phyloP scores from a whole-genome alignment of 1,140 invertebrate species.

The Zaprionus ghesquierei region DNA sequence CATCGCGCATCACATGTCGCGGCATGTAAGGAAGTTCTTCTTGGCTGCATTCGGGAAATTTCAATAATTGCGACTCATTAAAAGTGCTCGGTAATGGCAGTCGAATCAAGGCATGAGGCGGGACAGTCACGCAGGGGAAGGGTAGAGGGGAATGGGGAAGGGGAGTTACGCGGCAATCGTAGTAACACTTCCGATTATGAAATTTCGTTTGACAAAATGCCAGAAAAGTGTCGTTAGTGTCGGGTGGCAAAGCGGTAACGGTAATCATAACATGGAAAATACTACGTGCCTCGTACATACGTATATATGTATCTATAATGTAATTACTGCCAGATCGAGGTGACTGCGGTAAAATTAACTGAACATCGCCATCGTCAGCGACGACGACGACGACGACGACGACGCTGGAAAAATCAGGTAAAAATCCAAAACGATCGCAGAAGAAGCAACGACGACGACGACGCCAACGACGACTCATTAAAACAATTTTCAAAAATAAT shows the following conservation, averaged over 20 bases:
- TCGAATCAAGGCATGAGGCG: slow-evolving; percentile 4
- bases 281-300: no score
- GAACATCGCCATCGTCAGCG: slow-evolving; percentile 30
- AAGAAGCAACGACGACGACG: slow-evolving; percentile 13
- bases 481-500: slow-evolving; percentile 81
- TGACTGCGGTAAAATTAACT: slow-evolving; percentile 62
- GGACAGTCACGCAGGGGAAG: slow-evolving; percentile 16
- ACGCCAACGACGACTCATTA: slow-evolving; percentile 66
- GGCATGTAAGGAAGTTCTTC: slow-evolving; percentile 34
- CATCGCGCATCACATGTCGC: background rate
- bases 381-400: slow-evolving; percentile 17
- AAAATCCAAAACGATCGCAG: slow-evolving; percentile 61
- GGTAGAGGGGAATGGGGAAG: no score
- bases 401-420: slow-evolving; percentile 54
- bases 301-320: slow-evolving; percentile 69
- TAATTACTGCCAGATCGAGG: slow-evolving; percentile 72
- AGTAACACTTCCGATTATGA: slow-evolving; percentile 77
- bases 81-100: slow-evolving; percentile 62
- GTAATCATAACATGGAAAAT: slow-evolving; percentile 73
- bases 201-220: slow-evolving; percentile 74
- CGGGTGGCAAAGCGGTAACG: no score
- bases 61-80: slow-evolving; percentile 78
- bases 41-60: slow-evolving; percentile 73
- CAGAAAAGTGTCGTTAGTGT: slow-evolving; percentile 25
- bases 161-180: slow-evolving; percentile 2